A percentile compares a stretch with the other conserved stretches of the same genome.
phyloP scores from a whole-genome alignment of 2,797 vertebrate genomes.

The Typhlichthys subterraneus region DNA sequence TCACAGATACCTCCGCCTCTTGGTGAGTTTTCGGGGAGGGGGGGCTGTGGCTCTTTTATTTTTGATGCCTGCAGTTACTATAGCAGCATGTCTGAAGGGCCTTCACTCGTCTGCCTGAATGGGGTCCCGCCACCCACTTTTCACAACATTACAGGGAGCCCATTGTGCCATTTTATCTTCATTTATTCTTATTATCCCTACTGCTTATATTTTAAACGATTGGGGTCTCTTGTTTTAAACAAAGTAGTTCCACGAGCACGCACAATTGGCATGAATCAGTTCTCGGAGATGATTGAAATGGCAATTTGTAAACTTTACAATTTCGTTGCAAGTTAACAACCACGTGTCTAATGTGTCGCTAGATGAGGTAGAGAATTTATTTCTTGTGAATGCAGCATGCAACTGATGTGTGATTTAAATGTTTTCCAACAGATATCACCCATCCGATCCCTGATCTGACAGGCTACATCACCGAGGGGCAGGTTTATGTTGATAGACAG shows the following conservation, averaged over 20 bases:
- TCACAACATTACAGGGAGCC: constrained; percentile 44
- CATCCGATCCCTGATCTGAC: constrained; percentile 86
- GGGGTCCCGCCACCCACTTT: constrained; percentile 31
- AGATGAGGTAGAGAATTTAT: too few relatives aligned
- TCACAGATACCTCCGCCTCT: constrained; percentile 12
- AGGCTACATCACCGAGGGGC: constrained; percentile 85
- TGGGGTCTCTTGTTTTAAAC: constrained; percentile 11
- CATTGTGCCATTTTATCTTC: constrained; percentile 26
- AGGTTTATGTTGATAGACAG: constrained; percentile 84
- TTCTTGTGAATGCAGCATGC: not conserved
- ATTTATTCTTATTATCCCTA: constrained; percentile 25
- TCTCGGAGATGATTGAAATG: too few relatives aligned
- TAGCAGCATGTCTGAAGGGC: constrained; percentile 64
- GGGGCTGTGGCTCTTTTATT: constrained; percentile 22
- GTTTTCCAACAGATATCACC: constrained; percentile 76
- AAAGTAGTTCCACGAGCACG: not conserved
- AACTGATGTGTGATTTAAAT: constrained; percentile 3
- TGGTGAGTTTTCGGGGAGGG: constrained; percentile 12
- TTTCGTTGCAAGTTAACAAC: too few relatives aligned
- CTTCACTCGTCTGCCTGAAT: constrained; percentile 48
- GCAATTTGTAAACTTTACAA: too few relatives aligned
- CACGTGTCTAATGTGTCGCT: too few relatives aligned
- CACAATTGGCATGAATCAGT: too few relatives aligned
- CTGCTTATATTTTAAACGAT: constrained; percentile 15
- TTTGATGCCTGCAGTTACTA: constrained; percentile 62